Base-by-base conservation (phyloP, 2,797 vertebrate species). In the Acanthis flammea region DNA sequence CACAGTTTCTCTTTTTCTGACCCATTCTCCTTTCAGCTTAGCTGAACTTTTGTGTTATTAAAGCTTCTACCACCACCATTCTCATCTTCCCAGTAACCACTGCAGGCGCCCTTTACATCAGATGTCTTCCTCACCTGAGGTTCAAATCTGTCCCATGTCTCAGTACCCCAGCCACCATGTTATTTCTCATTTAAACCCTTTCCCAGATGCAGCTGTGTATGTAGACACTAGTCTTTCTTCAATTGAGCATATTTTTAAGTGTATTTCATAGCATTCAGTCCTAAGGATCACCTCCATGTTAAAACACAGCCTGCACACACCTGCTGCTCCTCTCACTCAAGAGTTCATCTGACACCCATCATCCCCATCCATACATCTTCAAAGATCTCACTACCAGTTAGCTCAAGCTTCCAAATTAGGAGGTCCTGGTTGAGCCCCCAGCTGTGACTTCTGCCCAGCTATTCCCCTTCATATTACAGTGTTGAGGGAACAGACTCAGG, bases 21-120 rank as follows among this genome's bases (percentile, higher is more conserved):
- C 1, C 24, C 1, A 1, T 13, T 28, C 30, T 63, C 24, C 25
- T 76, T 72, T 51, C 2, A 1, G 12, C 45, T 74, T 4, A 12
- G 30, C n/a, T 2, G 23, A 53, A n/a, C 10, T 70, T 48, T 8
- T 48, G 54, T 8, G 7, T 44, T 58, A 47, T 31, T 86, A 72
- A 31, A 75, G 14, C 10, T 90, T 2, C 50, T 25, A 88, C 14
- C 19, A 79, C 13, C 25, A 75, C 12, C 6, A 25, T 9, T n/a
- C 14, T 39, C 9, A 31, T 41, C 50, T 67, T 65, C 30, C 30
- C 25, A 39, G 30, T 11, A 60, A 67, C 5, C 6, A 47, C 22
- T 41, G 15, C 22, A 77, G 53, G 7, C 31, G 68, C 4, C 7
- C 14, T 68, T 68, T 37, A 13, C 23, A 68, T 28, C 47, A 53